Conservation (phyloP, 1,140 invertebrate species). For the Bombus sibiricus region DNA sequence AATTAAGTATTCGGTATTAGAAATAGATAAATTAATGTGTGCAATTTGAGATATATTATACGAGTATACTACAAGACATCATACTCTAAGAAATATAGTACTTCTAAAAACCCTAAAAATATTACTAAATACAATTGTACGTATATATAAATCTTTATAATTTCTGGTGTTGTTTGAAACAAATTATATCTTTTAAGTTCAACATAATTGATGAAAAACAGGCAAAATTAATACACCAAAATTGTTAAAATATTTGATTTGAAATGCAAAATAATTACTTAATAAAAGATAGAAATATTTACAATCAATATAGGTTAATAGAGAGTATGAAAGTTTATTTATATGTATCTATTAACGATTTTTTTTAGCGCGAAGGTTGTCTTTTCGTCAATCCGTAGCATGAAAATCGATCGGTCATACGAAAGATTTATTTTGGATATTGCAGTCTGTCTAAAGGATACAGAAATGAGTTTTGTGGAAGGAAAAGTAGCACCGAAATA, state of each 20-base stretch:
- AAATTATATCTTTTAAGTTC: neutral
- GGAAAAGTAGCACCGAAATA: neutral
- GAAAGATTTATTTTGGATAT: slow-evolving; percentile 64
- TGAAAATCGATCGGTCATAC: slow-evolving; percentile 57
- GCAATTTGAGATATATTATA: neutral
- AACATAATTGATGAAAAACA: neutral
- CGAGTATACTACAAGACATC: neutral
- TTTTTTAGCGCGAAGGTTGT: slow-evolving; percentile 23
- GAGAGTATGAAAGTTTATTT: slow-evolving; percentile 20
- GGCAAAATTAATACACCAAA: neutral
- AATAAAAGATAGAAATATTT: neutral
- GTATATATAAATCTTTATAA: neutral
- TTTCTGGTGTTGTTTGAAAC: neutral
- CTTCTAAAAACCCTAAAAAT: neutral
- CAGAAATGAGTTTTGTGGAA: slow-evolving; percentile 15
- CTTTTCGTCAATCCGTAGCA: slow-evolving; percentile 38
- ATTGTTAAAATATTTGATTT: neutral
- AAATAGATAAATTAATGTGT: neutral
- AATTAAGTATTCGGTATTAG: neutral
- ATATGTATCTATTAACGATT: slow-evolving; percentile 45
- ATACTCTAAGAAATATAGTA: neutral
- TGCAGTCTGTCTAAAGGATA: slow-evolving; percentile 39
- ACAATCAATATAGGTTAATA: neutral
- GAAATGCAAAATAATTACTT: neutral
- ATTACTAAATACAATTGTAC: too few relatives aligned